phyloP scores from a whole-genome alignment of 2,113 vertebrate species.

The Candoia aspera region DNA sequence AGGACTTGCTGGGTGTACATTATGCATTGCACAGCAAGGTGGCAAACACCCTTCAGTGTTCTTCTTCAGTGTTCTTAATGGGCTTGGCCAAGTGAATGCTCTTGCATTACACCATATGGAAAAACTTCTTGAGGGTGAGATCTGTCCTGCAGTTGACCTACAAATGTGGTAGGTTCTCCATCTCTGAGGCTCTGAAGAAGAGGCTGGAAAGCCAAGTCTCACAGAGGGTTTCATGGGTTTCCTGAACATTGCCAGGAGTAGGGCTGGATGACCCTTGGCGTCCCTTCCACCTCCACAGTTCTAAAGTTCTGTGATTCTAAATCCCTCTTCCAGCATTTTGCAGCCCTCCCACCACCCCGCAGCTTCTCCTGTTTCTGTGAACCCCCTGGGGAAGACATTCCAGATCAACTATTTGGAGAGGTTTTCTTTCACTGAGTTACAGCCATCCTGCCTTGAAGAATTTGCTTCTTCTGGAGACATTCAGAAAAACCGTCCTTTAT shows the following conservation, averaged over 20 bases:
- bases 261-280: background rate
- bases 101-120: rapidly evolving
- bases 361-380: background rate
- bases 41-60: background rate
- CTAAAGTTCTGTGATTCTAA: background rate
- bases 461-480: no score
- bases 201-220: rapidly evolving
- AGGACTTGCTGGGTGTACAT: background rate
- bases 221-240: rapidly evolving
- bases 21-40: background rate
- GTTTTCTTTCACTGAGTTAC: no score
- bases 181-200: background rate
- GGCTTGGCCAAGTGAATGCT: background rate
- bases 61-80: no score
- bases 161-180: background rate
- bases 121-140: background rate
- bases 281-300: background rate
- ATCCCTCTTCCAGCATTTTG: background rate
- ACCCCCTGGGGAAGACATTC: no score
- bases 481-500: no score
- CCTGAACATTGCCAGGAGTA: background rate
- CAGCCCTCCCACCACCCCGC: background rate
- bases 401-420: no score
- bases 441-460: no score
- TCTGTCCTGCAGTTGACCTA: background rate